These are phyloP conservation scores for Drosophila atripex DNA, from an alignment of 2,888 invertebrate genomes.

Conservation along the genomic window DNA sequence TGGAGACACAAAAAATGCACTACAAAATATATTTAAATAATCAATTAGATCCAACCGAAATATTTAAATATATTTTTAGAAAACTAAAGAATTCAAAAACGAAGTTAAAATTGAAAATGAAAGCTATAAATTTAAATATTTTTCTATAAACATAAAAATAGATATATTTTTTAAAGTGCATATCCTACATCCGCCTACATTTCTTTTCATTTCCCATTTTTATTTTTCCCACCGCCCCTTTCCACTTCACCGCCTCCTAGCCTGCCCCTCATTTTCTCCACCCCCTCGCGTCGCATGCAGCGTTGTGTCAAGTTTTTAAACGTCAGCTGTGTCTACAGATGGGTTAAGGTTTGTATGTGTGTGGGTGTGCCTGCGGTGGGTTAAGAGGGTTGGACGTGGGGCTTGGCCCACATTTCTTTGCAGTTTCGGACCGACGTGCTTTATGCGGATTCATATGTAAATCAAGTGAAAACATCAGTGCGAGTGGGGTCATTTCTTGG, in stretches of 20 bases:
- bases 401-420: slow-evolving; percentile 59
- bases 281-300: slow-evolving; percentile 36
- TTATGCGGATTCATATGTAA: slow-evolving; percentile 68
- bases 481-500: slow-evolving; percentile 8
- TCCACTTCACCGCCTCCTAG: background rate
- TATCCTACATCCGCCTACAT: slow-evolving; percentile 53
- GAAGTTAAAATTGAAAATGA: too few species aligned
- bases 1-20: slow-evolving; percentile 31
- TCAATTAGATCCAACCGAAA: background rate
- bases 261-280: slow-evolving; percentile 1
- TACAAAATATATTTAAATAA: slow-evolving; percentile 10
- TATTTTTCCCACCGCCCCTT: slow-evolving; percentile 9
- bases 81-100: background rate
- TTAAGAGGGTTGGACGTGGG: slow-evolving; percentile 21
- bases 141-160: background rate
- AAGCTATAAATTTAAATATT: too few species aligned
- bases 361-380: slow-evolving; percentile 4
- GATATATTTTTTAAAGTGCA: slow-evolving; percentile 11
- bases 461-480: slow-evolving; percentile 54
- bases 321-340: slow-evolving; percentile 47
- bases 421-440: slow-evolving; percentile 47
- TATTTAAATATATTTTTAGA: background rate
- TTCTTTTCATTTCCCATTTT: slow-evolving; percentile 50
- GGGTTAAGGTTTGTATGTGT: slow-evolving; percentile 12
- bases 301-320: slow-evolving; percentile 67